Conservation (phyloP, 2,797 vertebrate species). For the Spinibarbus caldwelli region DNA sequence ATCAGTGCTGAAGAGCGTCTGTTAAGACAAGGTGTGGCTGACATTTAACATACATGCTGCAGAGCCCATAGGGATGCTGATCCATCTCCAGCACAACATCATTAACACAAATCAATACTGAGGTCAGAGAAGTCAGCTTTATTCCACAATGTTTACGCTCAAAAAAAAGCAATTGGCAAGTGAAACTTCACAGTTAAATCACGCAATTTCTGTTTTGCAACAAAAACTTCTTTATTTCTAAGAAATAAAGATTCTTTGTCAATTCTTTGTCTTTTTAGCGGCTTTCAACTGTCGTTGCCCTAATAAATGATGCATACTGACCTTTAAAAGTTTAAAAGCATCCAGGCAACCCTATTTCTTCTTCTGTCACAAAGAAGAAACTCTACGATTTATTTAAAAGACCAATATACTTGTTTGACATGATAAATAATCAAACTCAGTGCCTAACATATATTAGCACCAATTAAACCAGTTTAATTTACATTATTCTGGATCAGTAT, state of each 20-base stretch:
- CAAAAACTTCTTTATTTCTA: not conserved
- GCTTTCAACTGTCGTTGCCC: slow-evolving; percentile 29
- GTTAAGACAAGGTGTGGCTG: slow-evolving; percentile 25
- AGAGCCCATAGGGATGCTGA: slow-evolving; percentile 30
- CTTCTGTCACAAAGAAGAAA: slow-evolving; percentile 20
- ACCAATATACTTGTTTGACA: not conserved
- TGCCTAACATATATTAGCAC: too few relatives aligned
- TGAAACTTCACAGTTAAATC: not conserved
- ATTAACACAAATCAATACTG: slow-evolving; percentile 44
- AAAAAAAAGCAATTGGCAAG: not conserved
- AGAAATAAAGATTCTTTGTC: not conserved
- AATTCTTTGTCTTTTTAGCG: not conserved
- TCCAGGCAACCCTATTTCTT: slow-evolving; percentile 14
- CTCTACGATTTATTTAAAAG: not conserved
- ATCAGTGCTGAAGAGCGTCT: not conserved
- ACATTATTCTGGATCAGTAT: not conserved
- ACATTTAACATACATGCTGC: slow-evolving; percentile 45
- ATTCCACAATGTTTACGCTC: not conserved
- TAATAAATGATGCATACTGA: slow-evolving; percentile 51
- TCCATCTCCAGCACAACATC: slow-evolving; percentile 39
- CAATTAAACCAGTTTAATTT: not conserved
- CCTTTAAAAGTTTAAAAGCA: slow-evolving; percentile 48
- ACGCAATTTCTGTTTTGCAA: not conserved
- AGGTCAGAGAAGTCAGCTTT: slow-evolving; percentile 11
- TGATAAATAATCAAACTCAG: not conserved